Conservation (phyloP, 2,797 vertebrate species). For the Chloroceryle amazona region DNA sequence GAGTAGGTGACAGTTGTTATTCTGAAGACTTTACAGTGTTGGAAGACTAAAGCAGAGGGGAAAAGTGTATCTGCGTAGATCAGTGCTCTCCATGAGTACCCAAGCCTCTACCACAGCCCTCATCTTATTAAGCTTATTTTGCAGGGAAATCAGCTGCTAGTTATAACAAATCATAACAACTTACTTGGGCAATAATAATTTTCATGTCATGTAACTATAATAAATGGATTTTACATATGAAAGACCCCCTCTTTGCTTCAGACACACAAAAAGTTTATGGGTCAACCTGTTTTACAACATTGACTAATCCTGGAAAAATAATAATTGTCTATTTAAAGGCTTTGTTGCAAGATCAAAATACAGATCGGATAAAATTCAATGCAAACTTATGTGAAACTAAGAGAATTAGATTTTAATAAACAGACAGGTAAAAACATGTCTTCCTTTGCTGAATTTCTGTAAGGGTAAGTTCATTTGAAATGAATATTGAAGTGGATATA, state of each 20-base stretch:
- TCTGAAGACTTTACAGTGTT: background rate
- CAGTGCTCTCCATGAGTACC: background rate
- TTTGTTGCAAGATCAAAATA: background rate
- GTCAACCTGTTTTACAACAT: background rate
- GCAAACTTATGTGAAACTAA: background rate
- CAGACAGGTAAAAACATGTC: background rate
- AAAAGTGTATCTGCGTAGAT: background rate
- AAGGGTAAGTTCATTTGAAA: background rate
- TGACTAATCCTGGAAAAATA: background rate
- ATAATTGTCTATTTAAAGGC: fast-evolving
- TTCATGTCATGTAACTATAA: background rate
- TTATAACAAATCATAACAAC: background rate
- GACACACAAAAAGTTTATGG: background rate
- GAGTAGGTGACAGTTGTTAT: background rate
- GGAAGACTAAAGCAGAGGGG: background rate
- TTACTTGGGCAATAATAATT: background rate
- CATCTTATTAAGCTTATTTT: background rate
- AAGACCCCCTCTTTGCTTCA: background rate
- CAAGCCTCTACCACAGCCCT: background rate
- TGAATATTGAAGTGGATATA: background rate
- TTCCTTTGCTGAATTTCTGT: background rate
- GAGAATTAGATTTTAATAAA: background rate
- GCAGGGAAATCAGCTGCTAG: background rate
- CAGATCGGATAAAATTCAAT: background rate
- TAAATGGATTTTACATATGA: background rate